Evolutionary conservation across 2,797 vertebrate genomes (phyloP).

Genomic region (Smutsia temminckii): DNA sequence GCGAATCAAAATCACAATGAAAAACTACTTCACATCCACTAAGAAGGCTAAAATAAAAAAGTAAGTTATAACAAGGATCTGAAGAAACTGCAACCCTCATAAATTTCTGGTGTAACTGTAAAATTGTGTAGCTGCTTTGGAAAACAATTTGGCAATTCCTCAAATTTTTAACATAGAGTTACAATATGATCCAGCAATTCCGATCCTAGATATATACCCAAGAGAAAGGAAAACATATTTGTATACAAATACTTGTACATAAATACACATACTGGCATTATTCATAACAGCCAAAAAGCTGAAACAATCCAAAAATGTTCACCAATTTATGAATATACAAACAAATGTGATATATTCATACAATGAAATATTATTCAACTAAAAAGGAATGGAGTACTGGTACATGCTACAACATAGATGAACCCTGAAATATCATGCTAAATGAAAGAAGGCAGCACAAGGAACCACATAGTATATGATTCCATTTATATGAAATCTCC

Average conservation of each 20-base stretch:
- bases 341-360: background rate
- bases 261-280: background rate
- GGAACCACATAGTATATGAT: background rate
- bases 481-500: background rate
- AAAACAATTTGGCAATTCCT: background rate
- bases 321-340: background rate
- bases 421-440: background rate
- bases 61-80: background rate
- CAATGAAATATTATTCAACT: background rate
- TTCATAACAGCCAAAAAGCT: background rate
- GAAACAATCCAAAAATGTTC: background rate
- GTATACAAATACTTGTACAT: background rate
- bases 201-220: background rate
- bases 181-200: background rate
- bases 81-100: background rate
- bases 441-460: background rate
- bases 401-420: background rate
- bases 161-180: background rate
- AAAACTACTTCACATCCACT: background rate
- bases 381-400: background rate
- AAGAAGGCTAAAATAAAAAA: background rate
- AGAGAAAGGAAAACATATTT: background rate
- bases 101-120: background rate
- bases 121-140: background rate
- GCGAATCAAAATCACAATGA: background rate